phyloP scores from a whole-genome alignment of 2,797 vertebrate genomes.

The Glossophaga mutica region DNA sequence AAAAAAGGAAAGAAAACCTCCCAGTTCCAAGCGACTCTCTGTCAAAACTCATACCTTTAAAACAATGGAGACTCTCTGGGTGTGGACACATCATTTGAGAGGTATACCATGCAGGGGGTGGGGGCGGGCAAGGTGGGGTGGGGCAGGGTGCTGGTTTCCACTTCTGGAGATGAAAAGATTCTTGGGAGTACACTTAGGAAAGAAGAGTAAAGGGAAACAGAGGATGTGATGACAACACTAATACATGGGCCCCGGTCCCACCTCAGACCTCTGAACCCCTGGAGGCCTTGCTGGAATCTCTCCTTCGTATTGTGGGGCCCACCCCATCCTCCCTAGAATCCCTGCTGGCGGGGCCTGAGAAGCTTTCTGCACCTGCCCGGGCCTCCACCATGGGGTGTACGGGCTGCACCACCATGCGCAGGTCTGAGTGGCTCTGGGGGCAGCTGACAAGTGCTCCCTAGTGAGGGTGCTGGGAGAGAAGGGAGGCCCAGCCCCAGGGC shows the following conservation, averaged over 20 bases:
- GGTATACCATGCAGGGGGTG: not conserved
- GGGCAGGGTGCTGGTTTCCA: not conserved
- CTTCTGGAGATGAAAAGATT: not conserved
- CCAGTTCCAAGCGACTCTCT: not conserved
- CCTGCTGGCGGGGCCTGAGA: not conserved
- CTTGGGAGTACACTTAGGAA: not conserved
- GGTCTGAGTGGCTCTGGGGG: not conserved
- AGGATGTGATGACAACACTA: not conserved
- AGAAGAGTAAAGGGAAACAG: not conserved
- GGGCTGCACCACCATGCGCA: not conserved
- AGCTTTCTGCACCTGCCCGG: not conserved
- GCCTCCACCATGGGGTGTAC: not conserved
- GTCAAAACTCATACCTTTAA: not conserved
- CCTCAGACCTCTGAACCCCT: not conserved
- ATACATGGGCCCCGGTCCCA: accelerated
- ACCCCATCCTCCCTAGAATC: not conserved
- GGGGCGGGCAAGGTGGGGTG: too few species aligned
- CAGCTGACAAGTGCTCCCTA: not conserved
- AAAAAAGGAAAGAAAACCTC: not conserved
- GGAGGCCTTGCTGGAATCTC: not conserved
- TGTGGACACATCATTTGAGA: not conserved
- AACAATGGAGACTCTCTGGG: not conserved
- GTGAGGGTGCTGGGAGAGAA: not conserved
- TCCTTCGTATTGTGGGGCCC: not conserved
- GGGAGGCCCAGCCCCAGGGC: not conserved